Evolutionary conservation across 2,113 vertebrate genomes (phyloP).

Genomic region (Zosterops hypoxanthus): DNA sequence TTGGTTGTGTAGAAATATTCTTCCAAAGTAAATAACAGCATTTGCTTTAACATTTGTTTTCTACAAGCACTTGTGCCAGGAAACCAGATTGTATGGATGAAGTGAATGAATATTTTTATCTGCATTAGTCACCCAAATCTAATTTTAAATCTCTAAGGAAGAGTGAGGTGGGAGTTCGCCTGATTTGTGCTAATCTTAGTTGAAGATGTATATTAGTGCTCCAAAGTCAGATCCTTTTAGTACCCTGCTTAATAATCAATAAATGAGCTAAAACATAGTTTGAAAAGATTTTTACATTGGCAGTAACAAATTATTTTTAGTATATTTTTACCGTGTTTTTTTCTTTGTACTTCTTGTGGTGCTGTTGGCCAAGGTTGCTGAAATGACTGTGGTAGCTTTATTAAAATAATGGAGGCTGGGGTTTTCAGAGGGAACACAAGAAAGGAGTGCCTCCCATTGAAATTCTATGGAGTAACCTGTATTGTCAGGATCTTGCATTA

Average conservation of each 20-base stretch:
- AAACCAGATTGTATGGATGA: slow-evolving; percentile 40
- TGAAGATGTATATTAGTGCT: slow-evolving; percentile 45
- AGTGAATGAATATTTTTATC: slow-evolving; percentile 37
- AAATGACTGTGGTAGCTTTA: not conserved
- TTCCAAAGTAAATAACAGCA: not conserved
- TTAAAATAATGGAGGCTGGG: not conserved
- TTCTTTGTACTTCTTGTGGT: not conserved
- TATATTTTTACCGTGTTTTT: not conserved
- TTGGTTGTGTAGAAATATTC: slow-evolving; percentile 7
- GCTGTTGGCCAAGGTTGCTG: not conserved
- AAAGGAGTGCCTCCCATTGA: not conserved
- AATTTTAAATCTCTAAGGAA: slow-evolving; percentile 45
- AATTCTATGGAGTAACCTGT: not conserved
- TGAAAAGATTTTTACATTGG: not conserved
- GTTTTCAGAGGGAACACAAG: not conserved
- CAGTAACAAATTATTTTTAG: not conserved
- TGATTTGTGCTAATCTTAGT: slow-evolving; percentile 57
- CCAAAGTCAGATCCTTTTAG: not conserved
- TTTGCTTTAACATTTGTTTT: slow-evolving; percentile 45
- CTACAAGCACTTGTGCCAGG: slow-evolving; percentile 15
- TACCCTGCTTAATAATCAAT: slow-evolving; percentile 41
- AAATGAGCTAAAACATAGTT: not conserved
- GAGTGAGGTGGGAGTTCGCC: not conserved
- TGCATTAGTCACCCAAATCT: slow-evolving; percentile 43
- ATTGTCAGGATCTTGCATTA: slow-evolving; percentile 26